Evolutionary conservation across 2,888 invertebrate species (phyloP).

Genomic region (Tetragnatha montana): DNA sequence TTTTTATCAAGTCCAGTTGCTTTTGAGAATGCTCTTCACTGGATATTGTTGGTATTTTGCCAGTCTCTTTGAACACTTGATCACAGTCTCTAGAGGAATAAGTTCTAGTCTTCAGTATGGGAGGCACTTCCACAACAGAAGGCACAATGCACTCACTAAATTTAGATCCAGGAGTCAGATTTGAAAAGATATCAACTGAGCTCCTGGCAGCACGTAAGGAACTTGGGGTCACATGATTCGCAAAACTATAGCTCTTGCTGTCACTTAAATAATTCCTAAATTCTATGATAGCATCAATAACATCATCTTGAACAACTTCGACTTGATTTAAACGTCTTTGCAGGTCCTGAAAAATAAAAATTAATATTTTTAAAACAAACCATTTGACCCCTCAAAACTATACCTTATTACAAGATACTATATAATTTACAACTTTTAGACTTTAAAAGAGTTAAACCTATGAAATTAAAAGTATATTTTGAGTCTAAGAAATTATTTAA

Average conservation of each 20-base stretch:
- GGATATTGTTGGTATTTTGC: slow-evolving; percentile 12
- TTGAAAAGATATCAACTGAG: neutral
- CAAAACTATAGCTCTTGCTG: slow-evolving; percentile 20
- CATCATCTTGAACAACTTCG: slow-evolving; percentile 63
- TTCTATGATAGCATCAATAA: slow-evolving; percentile 56
- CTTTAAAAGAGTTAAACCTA: no score
- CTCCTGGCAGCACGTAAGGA: slow-evolving; percentile 11
- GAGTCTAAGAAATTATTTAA: no score
- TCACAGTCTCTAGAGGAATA: slow-evolving; percentile 47
- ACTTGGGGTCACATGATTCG: slow-evolving; percentile 15
- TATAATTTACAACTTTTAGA: neutral
- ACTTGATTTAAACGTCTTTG: slow-evolving; percentile 52
- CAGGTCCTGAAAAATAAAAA: slow-evolving; percentile 48
- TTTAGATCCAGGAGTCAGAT: neutral
- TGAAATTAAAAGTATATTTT: no score
- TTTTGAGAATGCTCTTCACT: slow-evolving; percentile 40
- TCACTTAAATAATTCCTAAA: slow-evolving; percentile 53
- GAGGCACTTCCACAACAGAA: slow-evolving; percentile 36
- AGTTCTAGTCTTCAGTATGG: slow-evolving; percentile 24
- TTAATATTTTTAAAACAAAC: neutral
- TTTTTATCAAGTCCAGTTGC: slow-evolving; percentile 49
- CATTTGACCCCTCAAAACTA: neutral
- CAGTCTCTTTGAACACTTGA: slow-evolving; percentile 5
- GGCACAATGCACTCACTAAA: slow-evolving; percentile 30
- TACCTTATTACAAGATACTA: neutral